Percentiles rank a stretch among this genome's conserved stretches.
Conservation (phyloP, 2,797 vertebrate genomes). For the Limosa lapponica region DNA sequence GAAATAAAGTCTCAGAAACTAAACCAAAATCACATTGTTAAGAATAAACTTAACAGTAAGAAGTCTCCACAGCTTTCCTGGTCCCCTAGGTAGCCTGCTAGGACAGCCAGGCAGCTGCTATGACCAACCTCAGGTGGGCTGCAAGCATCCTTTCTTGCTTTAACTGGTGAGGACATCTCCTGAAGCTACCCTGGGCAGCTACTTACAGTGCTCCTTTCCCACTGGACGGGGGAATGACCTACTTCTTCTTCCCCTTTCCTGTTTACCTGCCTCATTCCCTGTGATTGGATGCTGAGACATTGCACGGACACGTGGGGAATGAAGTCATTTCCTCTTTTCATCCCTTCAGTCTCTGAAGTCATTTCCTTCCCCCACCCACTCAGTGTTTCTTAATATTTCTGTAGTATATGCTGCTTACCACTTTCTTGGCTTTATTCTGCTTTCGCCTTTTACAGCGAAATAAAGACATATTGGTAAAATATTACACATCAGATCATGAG, state of each 20-base stretch:
- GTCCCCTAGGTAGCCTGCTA: not conserved
- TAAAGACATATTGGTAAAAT: not conserved
- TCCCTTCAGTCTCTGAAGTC: conserved; percentile 52
- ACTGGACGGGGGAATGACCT: not conserved
- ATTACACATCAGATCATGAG: not conserved
- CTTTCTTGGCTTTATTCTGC: not conserved
- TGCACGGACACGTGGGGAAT: not conserved
- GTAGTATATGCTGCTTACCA: not conserved
- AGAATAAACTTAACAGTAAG: not conserved
- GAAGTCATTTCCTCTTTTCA: conserved; percentile 67
- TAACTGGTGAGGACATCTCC: not conserved
- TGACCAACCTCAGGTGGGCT: not conserved
- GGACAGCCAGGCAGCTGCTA: not conserved
- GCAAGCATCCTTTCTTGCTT: not conserved
- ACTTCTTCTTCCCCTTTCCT: conserved; percentile 56
- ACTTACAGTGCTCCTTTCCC: not conserved
- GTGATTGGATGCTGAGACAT: conserved; percentile 52
- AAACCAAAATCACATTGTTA: not conserved
- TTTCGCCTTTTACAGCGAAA: not conserved
- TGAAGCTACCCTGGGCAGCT: not conserved
- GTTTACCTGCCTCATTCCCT: conserved; percentile 48
- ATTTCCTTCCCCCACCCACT: conserved; percentile 67
- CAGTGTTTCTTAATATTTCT: conserved; percentile 48
- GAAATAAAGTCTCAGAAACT: not conserved
- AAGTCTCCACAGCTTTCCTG: not conserved